Percentiles rank a stretch among this genome's conserved stretches.
These are phyloP conservation scores for Vanessa cardui DNA, from an alignment of 2,888 invertebrate species.

Conservation along the genomic window DNA sequence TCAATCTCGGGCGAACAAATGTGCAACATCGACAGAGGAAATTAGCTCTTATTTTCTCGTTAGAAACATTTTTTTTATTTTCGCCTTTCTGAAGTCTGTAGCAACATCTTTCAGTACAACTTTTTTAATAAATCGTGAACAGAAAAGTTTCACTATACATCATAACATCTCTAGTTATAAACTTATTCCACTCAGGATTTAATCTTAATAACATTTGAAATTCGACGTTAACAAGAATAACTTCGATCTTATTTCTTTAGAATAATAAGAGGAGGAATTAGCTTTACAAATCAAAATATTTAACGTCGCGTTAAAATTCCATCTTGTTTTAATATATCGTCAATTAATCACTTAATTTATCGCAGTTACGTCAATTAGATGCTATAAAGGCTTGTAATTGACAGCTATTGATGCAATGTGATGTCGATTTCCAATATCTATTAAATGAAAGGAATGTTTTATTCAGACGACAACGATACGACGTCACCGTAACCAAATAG, in stretches of 20 bases:
- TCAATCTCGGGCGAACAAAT: constrained; percentile 29
- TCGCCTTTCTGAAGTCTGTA: background rate
- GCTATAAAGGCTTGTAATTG: constrained; percentile 27
- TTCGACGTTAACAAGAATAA: background rate
- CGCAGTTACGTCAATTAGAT: constrained; percentile 25
- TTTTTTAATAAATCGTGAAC: constrained; percentile 14
- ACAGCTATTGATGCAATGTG: constrained; percentile 31
- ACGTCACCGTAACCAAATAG: background rate
- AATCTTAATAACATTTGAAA: background rate
- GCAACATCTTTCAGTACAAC: constrained; percentile 12
- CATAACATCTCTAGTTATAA: constrained; percentile 6
- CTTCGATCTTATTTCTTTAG: background rate
- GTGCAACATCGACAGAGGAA: constrained; percentile 21
- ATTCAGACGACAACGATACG: background rate
- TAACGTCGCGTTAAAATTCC: no score
- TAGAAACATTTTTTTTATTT: constrained; percentile 9
- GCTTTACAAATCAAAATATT: no score
- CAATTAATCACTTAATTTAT: constrained; percentile 31
- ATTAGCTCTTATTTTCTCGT: constrained; percentile 25
- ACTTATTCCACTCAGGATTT: background rate
- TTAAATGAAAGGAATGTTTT: background rate
- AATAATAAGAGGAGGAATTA: no score
- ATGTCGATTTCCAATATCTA: constrained; percentile 25
- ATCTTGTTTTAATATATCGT: constrained; percentile 3
- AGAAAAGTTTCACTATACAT: constrained; percentile 11